Base-by-base conservation (phyloP, 2,888 invertebrate genomes). In the Phasia obesa region DNA sequence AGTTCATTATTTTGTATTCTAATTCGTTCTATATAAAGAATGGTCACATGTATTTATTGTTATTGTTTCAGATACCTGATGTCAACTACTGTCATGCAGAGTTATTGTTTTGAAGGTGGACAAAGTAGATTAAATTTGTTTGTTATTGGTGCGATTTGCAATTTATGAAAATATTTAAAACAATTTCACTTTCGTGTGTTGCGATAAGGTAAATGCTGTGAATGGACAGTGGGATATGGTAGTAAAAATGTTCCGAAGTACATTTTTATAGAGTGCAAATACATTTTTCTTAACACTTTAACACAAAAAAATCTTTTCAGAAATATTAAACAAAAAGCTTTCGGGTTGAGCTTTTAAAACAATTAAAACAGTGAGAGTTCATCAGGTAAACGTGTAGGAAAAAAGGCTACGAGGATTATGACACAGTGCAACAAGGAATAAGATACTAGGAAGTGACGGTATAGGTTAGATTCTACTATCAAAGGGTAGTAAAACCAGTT, bases 1-100 rank as follows among this genome's bases (percentile, higher is more conserved):
- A 79, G 83, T 76, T 83, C 62, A 83, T 79, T 71, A 75, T 79
- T 75, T 79, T 70, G 47, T 55, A 75, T 79, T 83, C 49, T 57
- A 55, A 77, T 67, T 71, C 51, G 15, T 11, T 42, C 15, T 4
- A 44, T 51, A 79, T 59, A 71, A 79, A 65, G 21, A n/a, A n/a
- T 27, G 13, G 53, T 25, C 38, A 38, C 15, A 44, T 38, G 27
- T 27, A 27, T 11, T 35, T 21, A 25, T 57, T 70, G 62, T 35
- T 21, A 25, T 57, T 70, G 62, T 42, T 60, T 42, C 27, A 23
- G 44, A 47, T 53, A 62, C 60, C 57, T 69, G 55, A 71, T 60
- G 67, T 57, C 62, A 59, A 64, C 69, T 55, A 60, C 57, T 71
- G 44, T 65, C 59, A 53, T 62, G 83, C 57, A 21, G 83, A 76